Evolutionary conservation across 2,113 vertebrate species (phyloP).

Genomic region (Aepyceros melampus): DNA sequence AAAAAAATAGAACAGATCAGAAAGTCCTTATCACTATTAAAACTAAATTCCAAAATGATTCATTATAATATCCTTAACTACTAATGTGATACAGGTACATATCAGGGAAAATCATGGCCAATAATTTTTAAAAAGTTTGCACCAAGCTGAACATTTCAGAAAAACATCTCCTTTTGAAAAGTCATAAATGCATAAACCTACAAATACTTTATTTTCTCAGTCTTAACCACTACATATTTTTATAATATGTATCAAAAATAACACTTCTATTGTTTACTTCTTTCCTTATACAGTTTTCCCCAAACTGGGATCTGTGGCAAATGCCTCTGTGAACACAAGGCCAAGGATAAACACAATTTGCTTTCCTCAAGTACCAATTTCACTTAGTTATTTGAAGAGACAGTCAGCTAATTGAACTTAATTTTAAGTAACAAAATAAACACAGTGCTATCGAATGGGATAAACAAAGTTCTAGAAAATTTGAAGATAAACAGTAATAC

Average conservation of each 20-base stretch:
- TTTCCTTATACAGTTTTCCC: constrained; percentile 35
- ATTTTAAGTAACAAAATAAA: background rate
- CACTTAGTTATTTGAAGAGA: constrained; percentile 10
- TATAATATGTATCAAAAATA: constrained; percentile 28
- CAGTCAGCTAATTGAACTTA: background rate
- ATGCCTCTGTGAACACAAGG: background rate
- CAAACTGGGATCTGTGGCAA: background rate
- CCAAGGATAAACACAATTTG: background rate
- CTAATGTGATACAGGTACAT: background rate
- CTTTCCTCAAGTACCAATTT: background rate
- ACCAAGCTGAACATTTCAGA: background rate
- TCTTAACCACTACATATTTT: background rate
- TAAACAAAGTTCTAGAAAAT: background rate
- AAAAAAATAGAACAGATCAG: constrained; percentile 28
- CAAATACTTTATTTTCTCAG: constrained; percentile 34
- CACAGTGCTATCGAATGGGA: background rate
- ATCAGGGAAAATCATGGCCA: background rate
- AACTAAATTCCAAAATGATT: constrained; percentile 37
- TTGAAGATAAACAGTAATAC: background rate
- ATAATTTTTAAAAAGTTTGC: constrained; percentile 24
- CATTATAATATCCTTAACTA: background rate
- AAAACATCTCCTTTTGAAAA: background rate
- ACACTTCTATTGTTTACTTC: constrained; percentile 35
- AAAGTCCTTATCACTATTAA: background rate
- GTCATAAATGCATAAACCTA: constrained; percentile 30